Percentiles rank a stretch among this genome's conserved stretches.
phyloP scores from a whole-genome alignment of 2,888 invertebrate species.

The Saturnia pavonia region DNA sequence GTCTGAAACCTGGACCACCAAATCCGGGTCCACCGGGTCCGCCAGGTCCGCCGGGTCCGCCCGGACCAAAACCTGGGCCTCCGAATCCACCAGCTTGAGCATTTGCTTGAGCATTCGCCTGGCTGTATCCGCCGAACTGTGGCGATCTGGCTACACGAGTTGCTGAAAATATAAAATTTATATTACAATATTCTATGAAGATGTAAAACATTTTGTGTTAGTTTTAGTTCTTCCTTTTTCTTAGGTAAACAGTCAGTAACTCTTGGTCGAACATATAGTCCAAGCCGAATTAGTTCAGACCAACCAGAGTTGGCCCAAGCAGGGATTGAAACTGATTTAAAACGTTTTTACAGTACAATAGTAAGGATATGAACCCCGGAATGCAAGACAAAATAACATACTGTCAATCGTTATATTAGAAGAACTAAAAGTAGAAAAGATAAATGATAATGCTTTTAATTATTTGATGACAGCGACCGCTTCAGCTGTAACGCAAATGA shows the following conservation, averaged over 20 bases:
- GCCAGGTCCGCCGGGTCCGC: constrained; percentile 13
- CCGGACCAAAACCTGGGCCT: constrained; percentile 23
- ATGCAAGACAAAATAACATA: no score
- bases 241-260: no score
- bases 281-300: not conserved
- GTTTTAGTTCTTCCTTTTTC: not conserved
- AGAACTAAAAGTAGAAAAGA: not conserved
- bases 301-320: not conserved
- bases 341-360: no score
- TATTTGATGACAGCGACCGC: not conserved
- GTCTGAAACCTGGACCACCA: no score
- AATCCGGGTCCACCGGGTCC: no score
- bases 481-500: not conserved
- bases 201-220: not conserved
- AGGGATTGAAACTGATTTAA: no score
- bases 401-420: not conserved
- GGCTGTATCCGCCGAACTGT: constrained; percentile 44
- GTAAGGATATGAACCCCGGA: no score
- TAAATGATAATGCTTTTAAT: not conserved
- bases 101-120: constrained; percentile 42
- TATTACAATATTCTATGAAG: constrained; percentile 10
- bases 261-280: not conserved
- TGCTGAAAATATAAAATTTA: constrained; percentile 34
- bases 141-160: constrained; percentile 45
- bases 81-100: constrained; percentile 40